Evolutionary conservation across 2,797 vertebrate species (phyloP), one percentile per base, ranked within the genome.

Genomic region (Agapornis canus): DNA sequence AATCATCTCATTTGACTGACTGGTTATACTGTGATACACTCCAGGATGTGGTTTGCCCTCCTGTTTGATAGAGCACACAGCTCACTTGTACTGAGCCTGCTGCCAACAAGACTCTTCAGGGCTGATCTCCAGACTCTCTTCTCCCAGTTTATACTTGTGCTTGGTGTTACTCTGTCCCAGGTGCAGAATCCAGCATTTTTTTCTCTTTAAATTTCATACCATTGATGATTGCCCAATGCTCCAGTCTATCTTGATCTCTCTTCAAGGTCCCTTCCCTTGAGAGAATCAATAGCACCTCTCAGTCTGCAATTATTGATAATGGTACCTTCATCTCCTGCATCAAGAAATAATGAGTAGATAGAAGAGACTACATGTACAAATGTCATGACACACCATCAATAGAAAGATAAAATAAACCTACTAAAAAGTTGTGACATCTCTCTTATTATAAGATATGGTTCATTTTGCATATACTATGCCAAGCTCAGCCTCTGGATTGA

Each of bases 1-100:
- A 16, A 49, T 4, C 8, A 9, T 3, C 12, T 8, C 14, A 40
- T 27, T 16, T 49, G 29, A 14, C 4, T 0, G 0, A 4, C 9
- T 71, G 37, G 2, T 10, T 40, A 10, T 20, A 2, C 14, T 48
- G 32, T 31, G 21, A 26, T 66, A 31, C 1, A 15, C 1, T 7
- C 11, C 42, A 56, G 10, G 9, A 31, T 17, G 11, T 0, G 1
- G 2, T 47, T 35, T 60, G 5, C 8, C 8, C 7, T 76, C 47
- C 12, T 12, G n/a, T 4, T 15, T 86, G 11, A 20, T n/a, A 3
- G 3, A 4, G 11, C 26, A 49, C n/a, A 3, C 9, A 43, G 35
- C 17, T 70, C 42, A 9, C 15, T 57, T 17, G 1, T 13, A 16
- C 6, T 13, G 27, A 75, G 6, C 10, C 25, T 48, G 39, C 7